Evolutionary conservation across 2,113 vertebrate species (phyloP).

Genomic region (Pongo pygmaeus): DNA sequence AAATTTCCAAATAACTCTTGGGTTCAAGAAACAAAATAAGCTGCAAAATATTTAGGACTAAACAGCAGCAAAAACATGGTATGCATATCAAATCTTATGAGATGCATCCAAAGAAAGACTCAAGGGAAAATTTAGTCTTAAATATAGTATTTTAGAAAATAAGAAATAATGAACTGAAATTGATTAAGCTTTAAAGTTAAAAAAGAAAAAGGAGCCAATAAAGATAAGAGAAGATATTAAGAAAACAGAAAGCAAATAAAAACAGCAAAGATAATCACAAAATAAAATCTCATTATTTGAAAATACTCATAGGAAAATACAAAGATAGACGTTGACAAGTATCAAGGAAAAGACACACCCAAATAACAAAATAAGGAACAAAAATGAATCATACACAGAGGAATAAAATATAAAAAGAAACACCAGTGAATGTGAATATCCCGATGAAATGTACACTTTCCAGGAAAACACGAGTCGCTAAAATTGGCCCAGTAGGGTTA

Average conservation of each 20-base stretch:
- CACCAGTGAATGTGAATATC: background rate
- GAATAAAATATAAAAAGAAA: background rate
- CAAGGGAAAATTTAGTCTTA: background rate
- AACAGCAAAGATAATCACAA: background rate
- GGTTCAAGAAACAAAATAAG: slow-evolving; percentile 24
- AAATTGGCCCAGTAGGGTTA: background rate
- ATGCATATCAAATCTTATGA: background rate
- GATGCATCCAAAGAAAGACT: background rate
- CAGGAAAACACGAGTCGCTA: background rate
- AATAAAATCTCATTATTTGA: background rate
- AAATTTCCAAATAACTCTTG: background rate
- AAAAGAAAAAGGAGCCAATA: background rate
- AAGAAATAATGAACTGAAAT: background rate
- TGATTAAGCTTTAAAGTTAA: background rate
- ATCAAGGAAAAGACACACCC: background rate
- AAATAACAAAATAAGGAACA: background rate
- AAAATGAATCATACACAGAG: background rate
- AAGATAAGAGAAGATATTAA: background rate
- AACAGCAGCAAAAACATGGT: background rate
- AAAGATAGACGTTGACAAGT: background rate
- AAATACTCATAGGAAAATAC: background rate
- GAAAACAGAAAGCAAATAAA: background rate
- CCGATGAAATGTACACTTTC: background rate
- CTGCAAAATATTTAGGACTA: background rate
- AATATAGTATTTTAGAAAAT: background rate